A percentile compares a stretch with the other conserved stretches of the same genome.
phyloP scores from a whole-genome alignment of 1,140 invertebrate species.

The Trichoplusia ni region DNA sequence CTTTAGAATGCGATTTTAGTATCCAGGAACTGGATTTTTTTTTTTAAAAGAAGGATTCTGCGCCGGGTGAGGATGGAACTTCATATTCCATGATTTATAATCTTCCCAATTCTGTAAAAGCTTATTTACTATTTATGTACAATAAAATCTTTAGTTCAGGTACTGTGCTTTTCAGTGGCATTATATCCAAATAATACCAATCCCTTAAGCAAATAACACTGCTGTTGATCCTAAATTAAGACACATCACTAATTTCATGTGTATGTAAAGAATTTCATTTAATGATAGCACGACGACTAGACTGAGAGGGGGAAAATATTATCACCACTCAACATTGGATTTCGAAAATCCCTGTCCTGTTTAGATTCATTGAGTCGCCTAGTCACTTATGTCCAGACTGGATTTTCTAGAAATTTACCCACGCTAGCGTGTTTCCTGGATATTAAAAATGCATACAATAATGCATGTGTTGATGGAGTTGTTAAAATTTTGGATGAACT shows the following conservation, averaged over 20 bases:
- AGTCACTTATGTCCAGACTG: conserved; percentile 16
- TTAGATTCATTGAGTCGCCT: conserved; percentile 25
- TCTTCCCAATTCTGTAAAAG: neutral
- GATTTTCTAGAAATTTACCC: conserved; percentile 24
- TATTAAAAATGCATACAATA: too few species aligned
- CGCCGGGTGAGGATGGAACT: conserved; percentile 35
- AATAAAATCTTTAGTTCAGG: neutral
- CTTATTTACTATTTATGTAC: neutral
- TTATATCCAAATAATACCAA: neutral
- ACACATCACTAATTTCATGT: neutral
- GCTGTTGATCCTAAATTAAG: neutral
- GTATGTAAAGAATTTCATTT: too few species aligned
- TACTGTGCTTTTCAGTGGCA: neutral
- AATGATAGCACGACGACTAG: neutral
- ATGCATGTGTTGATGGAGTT: neutral
- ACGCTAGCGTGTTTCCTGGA: conserved; percentile 33
- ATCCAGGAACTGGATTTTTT: conserved; percentile 29
- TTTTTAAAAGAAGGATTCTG: conserved; percentile 34
- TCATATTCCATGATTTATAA: conserved; percentile 34
- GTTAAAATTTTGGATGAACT: neutral
- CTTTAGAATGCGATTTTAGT: conserved; percentile 24
- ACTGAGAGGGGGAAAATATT: conserved; percentile 9
- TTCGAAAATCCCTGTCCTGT: conserved; percentile 19
- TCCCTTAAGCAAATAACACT: neutral
- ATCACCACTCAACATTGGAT: neutral